Percentiles rank a stretch among this genome's conserved stretches.
These are phyloP conservation scores for Lysandra bellargus DNA, from an alignment of 2,888 invertebrate genomes.

Conservation along the genomic window DNA sequence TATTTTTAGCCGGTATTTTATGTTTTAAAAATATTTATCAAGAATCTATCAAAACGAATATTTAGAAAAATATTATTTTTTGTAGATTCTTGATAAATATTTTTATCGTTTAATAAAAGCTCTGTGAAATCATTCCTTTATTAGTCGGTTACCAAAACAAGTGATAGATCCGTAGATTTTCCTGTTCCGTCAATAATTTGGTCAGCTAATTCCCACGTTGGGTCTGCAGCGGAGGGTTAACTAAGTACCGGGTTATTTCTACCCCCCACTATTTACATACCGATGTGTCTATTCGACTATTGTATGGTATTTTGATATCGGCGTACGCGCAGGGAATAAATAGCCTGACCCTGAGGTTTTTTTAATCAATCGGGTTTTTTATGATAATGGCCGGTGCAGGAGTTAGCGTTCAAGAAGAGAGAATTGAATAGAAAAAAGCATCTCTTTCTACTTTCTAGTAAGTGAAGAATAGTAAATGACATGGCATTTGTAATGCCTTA, in stretches of 20 bases:
- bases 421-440: too few species aligned
- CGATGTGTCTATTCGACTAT: constrained; percentile 40
- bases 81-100: too few species aligned
- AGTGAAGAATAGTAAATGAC: too few species aligned
- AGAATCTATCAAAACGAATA: too few species aligned
- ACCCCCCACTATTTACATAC: constrained; percentile 47
- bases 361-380: not conserved
- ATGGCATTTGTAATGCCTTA: too few species aligned
- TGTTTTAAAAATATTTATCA: too few species aligned
- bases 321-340: not conserved
- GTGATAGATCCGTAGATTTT: constrained; percentile 40
- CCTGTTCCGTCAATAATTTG: constrained; percentile 48
- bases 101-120: too few species aligned
- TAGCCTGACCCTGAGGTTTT: not conserved
- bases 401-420: not conserved
- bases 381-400: not conserved
- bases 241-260: constrained; percentile 58
- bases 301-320: constrained; percentile 32
- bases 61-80: too few species aligned
- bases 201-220: constrained; percentile 62
- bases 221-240: constrained; percentile 52
- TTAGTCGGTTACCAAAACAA: too few species aligned
- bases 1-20: too few species aligned
- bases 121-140: too few species aligned
- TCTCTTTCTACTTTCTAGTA: too few species aligned